phyloP scores from a whole-genome alignment of 2,888 invertebrate genomes.

The Plusia festucae region DNA sequence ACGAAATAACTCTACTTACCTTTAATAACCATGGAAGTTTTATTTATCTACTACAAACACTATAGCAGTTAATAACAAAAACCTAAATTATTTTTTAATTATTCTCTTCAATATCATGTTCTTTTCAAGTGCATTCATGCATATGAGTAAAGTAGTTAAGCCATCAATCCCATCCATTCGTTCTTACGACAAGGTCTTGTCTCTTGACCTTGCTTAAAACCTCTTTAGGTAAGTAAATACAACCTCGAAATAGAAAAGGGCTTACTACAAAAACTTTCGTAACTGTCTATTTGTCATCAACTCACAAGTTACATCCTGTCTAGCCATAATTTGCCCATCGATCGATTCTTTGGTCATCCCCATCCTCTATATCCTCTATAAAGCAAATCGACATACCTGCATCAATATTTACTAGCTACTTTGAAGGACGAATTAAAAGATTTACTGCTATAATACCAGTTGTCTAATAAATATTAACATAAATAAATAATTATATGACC shows the following conservation, averaged over 20 bases:
- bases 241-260: neutral
- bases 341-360: no score
- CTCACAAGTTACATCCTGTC: no score
- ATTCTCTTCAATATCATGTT: neutral
- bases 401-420: neutral
- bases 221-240: neutral
- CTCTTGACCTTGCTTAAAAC: neutral
- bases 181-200: neutral
- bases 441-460: constrained; percentile 8
- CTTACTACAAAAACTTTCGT: no score
- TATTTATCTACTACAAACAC: neutral
- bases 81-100: neutral
- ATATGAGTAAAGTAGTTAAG: neutral
- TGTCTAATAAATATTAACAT: constrained; percentile 27
- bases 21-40: neutral
- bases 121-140: neutral
- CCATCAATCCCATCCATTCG: neutral
- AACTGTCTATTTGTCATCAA: no score
- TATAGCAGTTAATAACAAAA: neutral
- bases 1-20: neutral
- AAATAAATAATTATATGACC: constrained; percentile 34
- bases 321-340: no score
- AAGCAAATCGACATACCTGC: neutral
- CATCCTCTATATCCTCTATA: no score
- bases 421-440: constrained; percentile 33